These are phyloP conservation scores for Lordiphosa collinella DNA, from an alignment of 1,140 invertebrate species.

Conservation along the genomic window DNA sequence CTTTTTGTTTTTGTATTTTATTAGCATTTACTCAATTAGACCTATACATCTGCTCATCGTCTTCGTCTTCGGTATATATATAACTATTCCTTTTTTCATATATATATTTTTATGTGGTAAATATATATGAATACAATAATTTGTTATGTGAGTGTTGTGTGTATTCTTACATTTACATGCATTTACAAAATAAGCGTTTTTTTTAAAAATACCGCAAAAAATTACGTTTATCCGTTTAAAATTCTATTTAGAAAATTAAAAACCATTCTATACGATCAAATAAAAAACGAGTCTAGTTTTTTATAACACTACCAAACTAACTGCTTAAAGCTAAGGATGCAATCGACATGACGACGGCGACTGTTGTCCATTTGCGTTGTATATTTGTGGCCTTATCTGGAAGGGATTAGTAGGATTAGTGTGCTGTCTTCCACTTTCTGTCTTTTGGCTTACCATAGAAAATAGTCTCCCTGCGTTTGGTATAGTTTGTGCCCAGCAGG, in stretches of 20 bases:
- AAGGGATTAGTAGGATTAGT: no score
- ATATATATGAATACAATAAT: conserved; percentile 77
- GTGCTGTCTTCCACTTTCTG: conserved; percentile 27
- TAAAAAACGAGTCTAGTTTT: conserved; percentile 66
- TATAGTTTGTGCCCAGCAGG: conserved; percentile 77
- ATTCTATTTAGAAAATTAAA: conserved; percentile 72
- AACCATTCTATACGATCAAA: conserved; percentile 70
- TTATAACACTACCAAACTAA: conserved; percentile 75
- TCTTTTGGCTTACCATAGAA: conserved; percentile 78
- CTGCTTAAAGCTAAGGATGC: conserved; percentile 79
- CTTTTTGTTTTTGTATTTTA: conserved; percentile 60
- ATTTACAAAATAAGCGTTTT: conserved; percentile 79
- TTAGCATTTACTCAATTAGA: conserved; percentile 73
- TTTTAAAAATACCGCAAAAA: conserved; percentile 79
- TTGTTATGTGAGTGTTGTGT: conserved; percentile 44
- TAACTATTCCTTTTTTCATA: conserved; percentile 66
- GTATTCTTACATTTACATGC: conserved; percentile 77
- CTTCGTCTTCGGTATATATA: conserved; percentile 19
- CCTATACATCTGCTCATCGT: conserved; percentile 53
- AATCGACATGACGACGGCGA: conserved; percentile 79
- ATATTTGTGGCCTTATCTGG: conserved; percentile 79
- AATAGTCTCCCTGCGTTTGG: conserved; percentile 78
- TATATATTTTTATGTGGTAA: conserved; percentile 73
- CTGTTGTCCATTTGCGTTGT: conserved; percentile 79
- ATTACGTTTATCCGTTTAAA: conserved; percentile 77